A percentile compares a stretch with the other conserved stretches of the same genome.
phyloP scores from a whole-genome alignment of 1,140 invertebrate genomes.

The Aphelinus atriplicis region DNA sequence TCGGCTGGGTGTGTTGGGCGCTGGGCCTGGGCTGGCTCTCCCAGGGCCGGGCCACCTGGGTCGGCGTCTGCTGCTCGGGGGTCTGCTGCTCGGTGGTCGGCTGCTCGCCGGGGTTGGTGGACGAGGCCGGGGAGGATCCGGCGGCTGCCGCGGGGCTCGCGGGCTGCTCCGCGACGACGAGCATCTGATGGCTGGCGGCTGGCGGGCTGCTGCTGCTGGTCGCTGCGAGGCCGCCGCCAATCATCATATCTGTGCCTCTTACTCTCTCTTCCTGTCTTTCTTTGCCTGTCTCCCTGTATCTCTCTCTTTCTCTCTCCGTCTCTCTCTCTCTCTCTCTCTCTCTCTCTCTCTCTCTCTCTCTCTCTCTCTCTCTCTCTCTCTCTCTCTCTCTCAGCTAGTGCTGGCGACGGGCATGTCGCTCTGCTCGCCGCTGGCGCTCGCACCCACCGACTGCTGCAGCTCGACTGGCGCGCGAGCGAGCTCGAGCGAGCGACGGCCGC shows the following conservation, averaged over 20 bases:
- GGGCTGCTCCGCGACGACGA: slow-evolving; percentile 44
- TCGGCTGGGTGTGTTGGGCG: slow-evolving; percentile 2
- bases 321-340: no score
- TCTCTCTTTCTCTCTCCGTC: no score
- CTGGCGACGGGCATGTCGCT: no score
- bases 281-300: no score
- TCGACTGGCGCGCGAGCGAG: no score
- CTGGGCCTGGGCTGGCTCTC: slow-evolving; percentile 57
- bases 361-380: no score
- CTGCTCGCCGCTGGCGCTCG: not conserved
- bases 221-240: slow-evolving; percentile 59
- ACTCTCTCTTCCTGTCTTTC: no score
- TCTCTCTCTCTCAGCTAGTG: no score
- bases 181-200: not conserved
- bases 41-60: slow-evolving; percentile 56
- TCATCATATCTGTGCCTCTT: slow-evolving; percentile 56
- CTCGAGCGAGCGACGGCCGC: not conserved
- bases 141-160: not conserved
- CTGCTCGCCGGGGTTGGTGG: slow-evolving; percentile 37
- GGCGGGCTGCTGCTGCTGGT: slow-evolving; percentile 49
- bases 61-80: not conserved
- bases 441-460: slow-evolving; percentile 19
- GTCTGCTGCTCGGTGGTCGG: slow-evolving; percentile 58
- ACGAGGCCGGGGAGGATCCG: no score
- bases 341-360: no score